Evolutionary conservation across 2,888 invertebrate genomes (phyloP).

Genomic region (Stenchaetothrips biformis): DNA sequence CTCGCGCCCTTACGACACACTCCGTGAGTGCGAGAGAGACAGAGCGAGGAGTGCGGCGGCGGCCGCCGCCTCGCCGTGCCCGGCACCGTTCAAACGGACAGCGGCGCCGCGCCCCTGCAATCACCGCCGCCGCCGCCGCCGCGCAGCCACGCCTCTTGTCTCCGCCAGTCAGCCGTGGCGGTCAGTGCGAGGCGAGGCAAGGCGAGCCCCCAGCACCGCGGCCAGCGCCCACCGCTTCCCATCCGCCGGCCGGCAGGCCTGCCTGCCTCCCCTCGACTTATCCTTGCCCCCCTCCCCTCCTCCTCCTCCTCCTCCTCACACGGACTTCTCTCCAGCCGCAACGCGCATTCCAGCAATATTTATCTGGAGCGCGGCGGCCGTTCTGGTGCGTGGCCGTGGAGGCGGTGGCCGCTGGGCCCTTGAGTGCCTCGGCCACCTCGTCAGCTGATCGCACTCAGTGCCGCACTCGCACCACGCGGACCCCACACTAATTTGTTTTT

Average conservation of each 20-base stretch:
- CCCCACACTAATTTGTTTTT: neutral
- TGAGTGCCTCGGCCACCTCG: neutral
- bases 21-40: no score
- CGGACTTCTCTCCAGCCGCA: neutral
- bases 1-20: no score
- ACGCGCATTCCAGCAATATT: slow-evolving; percentile 6
- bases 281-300: neutral
- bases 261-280: neutral
- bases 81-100: neutral
- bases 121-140: neutral
- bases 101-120: neutral
- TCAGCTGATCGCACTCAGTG: neutral
- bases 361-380: slow-evolving; percentile 13
- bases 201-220: neutral
- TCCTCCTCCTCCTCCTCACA: neutral
- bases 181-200: neutral
- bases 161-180: no score
- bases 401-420: neutral
- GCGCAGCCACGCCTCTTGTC: neutral
- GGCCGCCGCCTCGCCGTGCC: no score
- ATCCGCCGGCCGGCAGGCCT: neutral
- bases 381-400: neutral
- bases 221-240: neutral
- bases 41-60: no score
- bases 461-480: neutral